Evolutionary conservation across 1,140 invertebrate species (phyloP), one percentile per base, ranked within the genome.

Genomic region (Aphaenogaster rudis): DNA sequence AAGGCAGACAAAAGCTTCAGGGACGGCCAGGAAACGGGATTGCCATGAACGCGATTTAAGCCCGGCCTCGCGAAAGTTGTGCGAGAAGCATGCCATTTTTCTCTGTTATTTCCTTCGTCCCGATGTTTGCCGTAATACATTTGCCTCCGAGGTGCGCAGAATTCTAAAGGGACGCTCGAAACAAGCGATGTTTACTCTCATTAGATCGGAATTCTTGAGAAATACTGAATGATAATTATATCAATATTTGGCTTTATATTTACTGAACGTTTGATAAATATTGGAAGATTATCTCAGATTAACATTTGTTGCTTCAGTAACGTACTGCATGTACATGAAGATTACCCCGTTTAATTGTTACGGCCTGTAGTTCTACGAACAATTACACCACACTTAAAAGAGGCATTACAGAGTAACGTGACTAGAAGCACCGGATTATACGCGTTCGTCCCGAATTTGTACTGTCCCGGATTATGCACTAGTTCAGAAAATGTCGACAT

Each of bases 361-460:
- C 21, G 42, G 21, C 15, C 17, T 6, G 80, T 54, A 48, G 42
- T 84, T 48, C 80, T 54, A 63, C 77, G 45, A 48, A 80, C 80
- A 84, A 84, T 84, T 84, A 84, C 42, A 61, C 28, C 33, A 59
- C 28, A 42, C n/a, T 84, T 84, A 84, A 61, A 61, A 82, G 42
- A 8, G 28, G 57, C 80, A 74, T 84, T 84, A 84, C 28, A 39
- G 54, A 52, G 48, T 84, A 84, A 84, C 69, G 80, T 74, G 80
- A 59, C 54, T 72, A 61, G 80, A 74, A 84, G 28, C 59, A 74
- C 67, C 69, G 80, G 80, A 74, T 84, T 84, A 84, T 50, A 45
- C 54, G 69, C 54, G 69, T 48, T 76, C 50, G 69, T 84, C 39
- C 54, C n/a, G 80, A 42, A 74, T 84, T 84, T 72, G 67, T 61